Percentiles rank a stretch among this genome's conserved stretches.
phyloP scores from a whole-genome alignment of 2,888 invertebrate genomes.

The Oscheius sp. region DNA sequence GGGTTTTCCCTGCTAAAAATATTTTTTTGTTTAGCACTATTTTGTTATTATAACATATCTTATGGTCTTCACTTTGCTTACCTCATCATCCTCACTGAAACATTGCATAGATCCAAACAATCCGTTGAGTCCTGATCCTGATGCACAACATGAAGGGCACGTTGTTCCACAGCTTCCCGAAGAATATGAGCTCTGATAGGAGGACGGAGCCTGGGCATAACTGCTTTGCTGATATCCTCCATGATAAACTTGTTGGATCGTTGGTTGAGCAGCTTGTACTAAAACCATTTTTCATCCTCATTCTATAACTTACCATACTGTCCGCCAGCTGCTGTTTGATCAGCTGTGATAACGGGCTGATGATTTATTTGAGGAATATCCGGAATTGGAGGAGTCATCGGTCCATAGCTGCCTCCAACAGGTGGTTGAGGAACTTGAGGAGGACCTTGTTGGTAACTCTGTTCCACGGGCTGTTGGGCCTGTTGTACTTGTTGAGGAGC shows the following conservation, averaged over 20 bases:
- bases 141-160: not conserved
- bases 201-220: constrained; percentile 23
- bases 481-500: not conserved
- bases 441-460: not conserved
- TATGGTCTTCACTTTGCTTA: too few relatives aligned
- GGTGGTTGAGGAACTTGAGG: not conserved
- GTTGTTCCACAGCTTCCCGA: constrained; percentile 1
- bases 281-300: not conserved
- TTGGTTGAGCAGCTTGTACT: not conserved
- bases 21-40: too few relatives aligned
- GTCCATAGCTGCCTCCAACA: not conserved
- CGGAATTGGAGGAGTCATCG: constrained; percentile 12
- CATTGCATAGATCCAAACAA: constrained; percentile 52
- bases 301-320: not conserved
- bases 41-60: too few relatives aligned
- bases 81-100: constrained; percentile 65
- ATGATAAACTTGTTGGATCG: not conserved
- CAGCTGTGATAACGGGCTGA: not conserved
- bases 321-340: not conserved
- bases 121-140: constrained; percentile 22
- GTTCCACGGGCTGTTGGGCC: constrained; percentile 2
- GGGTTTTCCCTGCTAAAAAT: too few relatives aligned
- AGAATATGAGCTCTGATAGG: constrained; percentile 17
- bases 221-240: constrained; percentile 1
- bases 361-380: not conserved